A percentile compares a stretch with the other conserved stretches of the same genome.
These are phyloP conservation scores for Trogon melanurus DNA, from an alignment of 2,113 vertebrate genomes.

Conservation along the genomic window DNA sequence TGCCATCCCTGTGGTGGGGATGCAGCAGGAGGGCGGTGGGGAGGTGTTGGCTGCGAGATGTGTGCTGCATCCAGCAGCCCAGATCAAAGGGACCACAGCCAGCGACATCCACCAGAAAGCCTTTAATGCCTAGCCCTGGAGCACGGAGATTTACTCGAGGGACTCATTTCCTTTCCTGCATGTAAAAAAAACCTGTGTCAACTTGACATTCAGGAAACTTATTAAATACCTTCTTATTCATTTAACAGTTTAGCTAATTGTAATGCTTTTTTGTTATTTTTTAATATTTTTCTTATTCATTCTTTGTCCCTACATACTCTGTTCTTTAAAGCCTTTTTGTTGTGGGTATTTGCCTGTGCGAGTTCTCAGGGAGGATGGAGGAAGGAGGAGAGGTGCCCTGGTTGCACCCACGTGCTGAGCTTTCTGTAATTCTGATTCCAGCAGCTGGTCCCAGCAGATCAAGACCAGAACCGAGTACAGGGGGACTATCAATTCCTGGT, in stretches of 20 bases:
- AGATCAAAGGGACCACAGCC: conserved; percentile 26
- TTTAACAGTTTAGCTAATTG: conserved; percentile 28
- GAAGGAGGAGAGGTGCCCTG: neutral
- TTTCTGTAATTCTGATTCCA: neutral
- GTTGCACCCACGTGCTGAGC: neutral
- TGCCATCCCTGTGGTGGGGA: neutral
- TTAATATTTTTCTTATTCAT: neutral
- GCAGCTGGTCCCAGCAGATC: neutral
- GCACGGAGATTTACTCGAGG: conserved; percentile 3
- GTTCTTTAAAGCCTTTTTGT: neutral
- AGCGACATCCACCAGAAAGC: neutral
- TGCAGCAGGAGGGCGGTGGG: neutral
- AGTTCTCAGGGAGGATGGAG: neutral
- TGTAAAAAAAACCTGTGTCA: neutral
- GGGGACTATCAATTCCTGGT: neutral
- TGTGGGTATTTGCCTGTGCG: neutral
- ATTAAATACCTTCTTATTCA: neutral
- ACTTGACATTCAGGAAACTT: conserved; percentile 19
- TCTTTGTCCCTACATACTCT: neutral
- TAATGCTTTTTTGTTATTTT: neutral
- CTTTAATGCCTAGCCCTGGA: conserved; percentile 22
- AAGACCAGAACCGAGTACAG: neutral
- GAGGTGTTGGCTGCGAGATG: neutral
- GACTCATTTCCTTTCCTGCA: neutral
- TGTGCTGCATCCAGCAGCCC: neutral